phyloP scores from a whole-genome alignment of 2,888 invertebrate species.

The Chouioia cunea region DNA sequence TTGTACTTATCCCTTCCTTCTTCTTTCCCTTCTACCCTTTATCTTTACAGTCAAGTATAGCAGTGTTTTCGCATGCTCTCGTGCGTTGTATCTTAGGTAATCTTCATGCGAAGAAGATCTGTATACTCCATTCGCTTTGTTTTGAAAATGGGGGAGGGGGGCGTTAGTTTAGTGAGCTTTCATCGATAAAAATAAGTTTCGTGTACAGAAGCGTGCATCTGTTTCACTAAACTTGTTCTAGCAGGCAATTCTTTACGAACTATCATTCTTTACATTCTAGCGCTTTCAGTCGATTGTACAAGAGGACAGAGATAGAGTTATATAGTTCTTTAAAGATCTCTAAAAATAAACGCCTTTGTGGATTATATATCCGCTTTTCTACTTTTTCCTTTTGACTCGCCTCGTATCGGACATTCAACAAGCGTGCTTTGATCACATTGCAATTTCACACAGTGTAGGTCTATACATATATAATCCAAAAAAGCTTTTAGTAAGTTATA shows the following conservation, averaged over 20 bases:
- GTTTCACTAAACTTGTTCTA: slow-evolving; percentile 32
- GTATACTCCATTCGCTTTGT: no score
- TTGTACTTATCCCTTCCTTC: background rate
- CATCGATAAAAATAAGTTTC: slow-evolving; percentile 37
- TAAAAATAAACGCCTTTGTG: slow-evolving; percentile 16
- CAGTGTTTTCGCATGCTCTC: slow-evolving; percentile 11
- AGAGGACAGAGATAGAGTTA: background rate
- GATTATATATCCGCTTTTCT: slow-evolving; percentile 7
- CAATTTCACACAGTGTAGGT: background rate
- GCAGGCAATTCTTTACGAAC: slow-evolving; percentile 26
- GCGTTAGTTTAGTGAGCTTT: background rate
- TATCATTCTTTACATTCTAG: slow-evolving; percentile 3
- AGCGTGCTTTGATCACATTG: no score
- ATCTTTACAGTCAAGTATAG: no score
- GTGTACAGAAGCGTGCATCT: slow-evolving; percentile 32
- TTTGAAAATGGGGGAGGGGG: no score
- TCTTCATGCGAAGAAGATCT: no score
- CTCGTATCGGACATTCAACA: no score
- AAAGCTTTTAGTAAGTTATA: slow-evolving; percentile 4
- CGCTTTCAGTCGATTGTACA: background rate
- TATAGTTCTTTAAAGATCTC: slow-evolving; percentile 2
- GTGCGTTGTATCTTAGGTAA: background rate
- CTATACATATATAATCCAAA: slow-evolving; percentile 13
- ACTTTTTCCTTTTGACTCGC: no score
- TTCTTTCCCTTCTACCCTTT: no score